A percentile compares a stretch with the other conserved stretches of the same genome.
Conservation (phyloP, 2,888 invertebrate genomes). For the Resseliella maxima region DNA sequence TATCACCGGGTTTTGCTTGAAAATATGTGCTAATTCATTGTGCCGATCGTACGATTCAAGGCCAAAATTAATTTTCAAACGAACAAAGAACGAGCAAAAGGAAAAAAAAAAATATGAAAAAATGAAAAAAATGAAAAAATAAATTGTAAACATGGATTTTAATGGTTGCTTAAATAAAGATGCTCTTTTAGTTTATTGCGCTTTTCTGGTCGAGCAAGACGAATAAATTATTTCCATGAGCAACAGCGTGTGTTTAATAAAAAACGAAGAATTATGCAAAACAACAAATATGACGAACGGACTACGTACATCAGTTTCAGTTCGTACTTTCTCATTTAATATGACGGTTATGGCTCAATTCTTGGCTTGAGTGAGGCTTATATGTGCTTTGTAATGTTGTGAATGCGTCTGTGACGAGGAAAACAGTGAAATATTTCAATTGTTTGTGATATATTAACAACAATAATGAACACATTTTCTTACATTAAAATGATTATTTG, state of each 20-base stretch:
- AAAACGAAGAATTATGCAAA: background rate
- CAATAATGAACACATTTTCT: background rate
- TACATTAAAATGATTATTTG: conserved; percentile 9
- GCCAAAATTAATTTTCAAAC: conserved; percentile 22
- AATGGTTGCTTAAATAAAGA: background rate
- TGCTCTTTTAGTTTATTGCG: background rate
- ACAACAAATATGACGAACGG: background rate
- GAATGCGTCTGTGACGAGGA: background rate
- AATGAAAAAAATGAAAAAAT: background rate
- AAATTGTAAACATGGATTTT: background rate
- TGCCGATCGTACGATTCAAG: conserved; percentile 11
- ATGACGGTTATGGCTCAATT: background rate
- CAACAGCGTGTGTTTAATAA: background rate
- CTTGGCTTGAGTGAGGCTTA: background rate
- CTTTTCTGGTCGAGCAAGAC: background rate
- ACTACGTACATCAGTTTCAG: conserved; percentile 32
- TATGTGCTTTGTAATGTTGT: background rate
- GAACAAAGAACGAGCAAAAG: background rate
- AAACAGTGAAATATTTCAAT: conserved; percentile 6
- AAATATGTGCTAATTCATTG: conserved; percentile 24
- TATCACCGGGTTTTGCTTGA: background rate
- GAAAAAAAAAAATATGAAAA: background rate
- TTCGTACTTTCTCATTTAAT: conserved; percentile 3
- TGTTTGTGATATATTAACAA: conserved; percentile 46
- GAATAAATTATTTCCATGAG: background rate